A percentile compares a stretch with the other conserved stretches of the same genome.
Evolutionary conservation across 2,888 invertebrate genomes (phyloP).

Genomic region (Apamea epomidion): DNA sequence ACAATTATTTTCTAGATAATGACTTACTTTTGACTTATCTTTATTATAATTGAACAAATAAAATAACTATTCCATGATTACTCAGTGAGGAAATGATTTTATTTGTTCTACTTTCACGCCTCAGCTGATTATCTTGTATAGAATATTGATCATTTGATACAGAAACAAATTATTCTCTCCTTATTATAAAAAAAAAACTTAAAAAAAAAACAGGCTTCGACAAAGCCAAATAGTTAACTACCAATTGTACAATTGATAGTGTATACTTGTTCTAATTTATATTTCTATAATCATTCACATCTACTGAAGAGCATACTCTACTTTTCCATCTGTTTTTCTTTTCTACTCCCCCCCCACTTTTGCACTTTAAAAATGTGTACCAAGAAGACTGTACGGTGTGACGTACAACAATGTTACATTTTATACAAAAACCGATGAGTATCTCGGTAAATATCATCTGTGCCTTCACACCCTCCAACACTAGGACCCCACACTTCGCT

Average conservation of each 20-base stretch:
- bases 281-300: conserved; percentile 4
- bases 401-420: conserved; percentile 37
- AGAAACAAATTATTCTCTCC: neutral
- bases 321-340: neutral
- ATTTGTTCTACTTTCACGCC: neutral
- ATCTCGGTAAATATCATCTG: conserved; percentile 78
- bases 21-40: conserved; percentile 1
- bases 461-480: conserved; percentile 29
- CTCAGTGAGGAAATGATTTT: neutral
- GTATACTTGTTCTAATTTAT: neutral
- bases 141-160: neutral
- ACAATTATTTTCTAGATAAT: conserved; percentile 20
- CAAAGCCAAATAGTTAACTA: neutral
- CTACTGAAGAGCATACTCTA: conserved; percentile 6
- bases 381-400: conserved; percentile 55
- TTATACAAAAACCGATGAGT: conserved; percentile 72
- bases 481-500: conserved; percentile 39
- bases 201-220: neutral
- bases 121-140: neutral
- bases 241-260: neutral
- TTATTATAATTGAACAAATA: neutral
- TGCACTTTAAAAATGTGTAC: conserved; percentile 56
- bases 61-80: neutral
- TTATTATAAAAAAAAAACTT: neutral
- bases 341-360: neutral